These are phyloP conservation scores for Ptychoptera albimana DNA, from an alignment of 2,888 invertebrate genomes.

Conservation along the genomic window DNA sequence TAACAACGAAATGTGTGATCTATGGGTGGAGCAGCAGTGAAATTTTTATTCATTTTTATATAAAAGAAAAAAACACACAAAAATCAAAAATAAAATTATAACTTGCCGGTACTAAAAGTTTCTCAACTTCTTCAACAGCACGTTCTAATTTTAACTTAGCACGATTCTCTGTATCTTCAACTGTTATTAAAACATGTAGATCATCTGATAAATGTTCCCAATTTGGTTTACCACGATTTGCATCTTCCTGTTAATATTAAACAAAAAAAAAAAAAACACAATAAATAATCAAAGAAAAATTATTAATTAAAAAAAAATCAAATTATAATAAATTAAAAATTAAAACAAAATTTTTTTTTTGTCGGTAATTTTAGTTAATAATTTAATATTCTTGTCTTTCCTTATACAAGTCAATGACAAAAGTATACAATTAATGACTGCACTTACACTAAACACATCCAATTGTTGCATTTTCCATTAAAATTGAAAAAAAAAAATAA, in stretches of 20 bases:
- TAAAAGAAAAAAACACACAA: neutral
- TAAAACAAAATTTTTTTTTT: too few species aligned
- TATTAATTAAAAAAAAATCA: too few species aligned
- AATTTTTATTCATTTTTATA: neutral
- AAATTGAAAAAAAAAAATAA: too few species aligned
- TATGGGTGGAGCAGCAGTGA: too few species aligned
- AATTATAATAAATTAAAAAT: too few species aligned
- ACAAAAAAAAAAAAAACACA: constrained; percentile 7
- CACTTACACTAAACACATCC: too few species aligned
- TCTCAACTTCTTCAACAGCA: constrained; percentile 96
- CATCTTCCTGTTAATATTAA: constrained; percentile 68
- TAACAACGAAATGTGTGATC: neutral
- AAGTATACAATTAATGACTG: too few species aligned
- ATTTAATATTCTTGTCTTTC: too few species aligned
- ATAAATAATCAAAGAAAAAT: too few species aligned
- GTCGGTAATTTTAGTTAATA: too few species aligned
- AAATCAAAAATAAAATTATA: constrained; percentile 1
- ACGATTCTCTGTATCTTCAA: constrained; percentile 96
- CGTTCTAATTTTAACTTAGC: constrained; percentile 87
- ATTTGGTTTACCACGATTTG: constrained; percentile 98
- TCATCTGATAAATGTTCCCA: constrained; percentile 99
- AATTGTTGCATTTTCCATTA: too few species aligned
- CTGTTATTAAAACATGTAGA: constrained; percentile 93
- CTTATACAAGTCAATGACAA: too few species aligned
- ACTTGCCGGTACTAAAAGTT: constrained; percentile 91